Percentiles rank a stretch among this genome's conserved stretches.
Evolutionary conservation across 2,113 vertebrate genomes (phyloP).

Genomic region (Elephantulus edwardii): DNA sequence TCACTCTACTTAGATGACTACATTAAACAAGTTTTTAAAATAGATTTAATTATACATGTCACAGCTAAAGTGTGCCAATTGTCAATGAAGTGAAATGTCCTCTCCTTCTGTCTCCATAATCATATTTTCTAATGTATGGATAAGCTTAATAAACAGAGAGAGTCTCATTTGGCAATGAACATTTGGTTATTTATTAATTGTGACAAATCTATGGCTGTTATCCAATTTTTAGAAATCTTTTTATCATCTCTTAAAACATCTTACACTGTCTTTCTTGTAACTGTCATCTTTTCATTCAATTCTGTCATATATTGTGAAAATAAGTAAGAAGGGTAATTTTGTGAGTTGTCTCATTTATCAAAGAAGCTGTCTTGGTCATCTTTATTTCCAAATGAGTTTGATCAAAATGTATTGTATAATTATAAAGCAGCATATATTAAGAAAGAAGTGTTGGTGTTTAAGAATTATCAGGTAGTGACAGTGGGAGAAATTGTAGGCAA

Average conservation of each 20-base stretch:
- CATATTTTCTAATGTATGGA: constrained; percentile 73
- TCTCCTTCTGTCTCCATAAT: constrained; percentile 37
- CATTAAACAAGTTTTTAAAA: constrained; percentile 39
- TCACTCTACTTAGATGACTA: constrained; percentile 8
- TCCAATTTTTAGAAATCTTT: constrained; percentile 52
- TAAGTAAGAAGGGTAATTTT: not conserved
- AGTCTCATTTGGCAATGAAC: constrained; percentile 32
- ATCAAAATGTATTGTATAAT: constrained; percentile 41
- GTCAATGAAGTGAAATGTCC: constrained; percentile 59
- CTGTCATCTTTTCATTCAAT: constrained; percentile 32
- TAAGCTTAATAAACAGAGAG: constrained; percentile 74
- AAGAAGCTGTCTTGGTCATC: not conserved
- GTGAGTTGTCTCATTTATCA: not conserved
- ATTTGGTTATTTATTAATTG: constrained; percentile 73
- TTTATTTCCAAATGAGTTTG: constrained; percentile 50
- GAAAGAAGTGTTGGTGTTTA: constrained; percentile 59
- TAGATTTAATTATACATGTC: constrained; percentile 45
- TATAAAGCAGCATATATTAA: constrained; percentile 57
- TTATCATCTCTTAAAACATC: constrained; percentile 53
- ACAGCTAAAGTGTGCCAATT: constrained; percentile 43
- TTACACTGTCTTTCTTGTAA: constrained; percentile 44
- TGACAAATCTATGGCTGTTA: constrained; percentile 28
- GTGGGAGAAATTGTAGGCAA: constrained; percentile 56
- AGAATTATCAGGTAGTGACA: constrained; percentile 65
- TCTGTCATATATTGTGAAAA: constrained; percentile 24